Percentiles rank a stretch among this genome's conserved stretches.
Conservation (phyloP, 2,888 invertebrate genomes). For the Melieria omissa region DNA sequence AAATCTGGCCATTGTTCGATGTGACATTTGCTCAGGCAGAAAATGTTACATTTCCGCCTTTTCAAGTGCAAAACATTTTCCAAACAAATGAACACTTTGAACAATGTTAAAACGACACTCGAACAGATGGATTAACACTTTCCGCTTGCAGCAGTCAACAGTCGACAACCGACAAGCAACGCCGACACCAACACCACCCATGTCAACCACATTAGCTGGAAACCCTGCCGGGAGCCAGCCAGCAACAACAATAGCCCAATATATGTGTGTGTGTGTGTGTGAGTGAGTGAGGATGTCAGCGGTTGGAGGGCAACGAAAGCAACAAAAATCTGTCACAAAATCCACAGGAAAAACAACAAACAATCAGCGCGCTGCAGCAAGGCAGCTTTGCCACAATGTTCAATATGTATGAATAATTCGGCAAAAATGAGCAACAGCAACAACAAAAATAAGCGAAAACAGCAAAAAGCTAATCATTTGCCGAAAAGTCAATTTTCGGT, state of each 20-base stretch:
- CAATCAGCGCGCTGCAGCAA: no score
- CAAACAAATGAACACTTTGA: slow-evolving; percentile 29
- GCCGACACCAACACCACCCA: no score
- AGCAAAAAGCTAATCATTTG: slow-evolving; percentile 60
- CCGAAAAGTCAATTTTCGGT: slow-evolving; percentile 59
- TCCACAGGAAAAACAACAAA: no score
- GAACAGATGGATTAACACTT: slow-evolving; percentile 35
- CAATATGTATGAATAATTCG: no score
- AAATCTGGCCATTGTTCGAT: no score
- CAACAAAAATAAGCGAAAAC: neutral
- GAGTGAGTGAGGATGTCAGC: no score
- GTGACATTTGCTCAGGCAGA: slow-evolving; percentile 33
- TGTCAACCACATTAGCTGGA: no score
- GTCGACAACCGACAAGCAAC: neutral
- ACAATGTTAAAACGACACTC: slow-evolving; percentile 27
- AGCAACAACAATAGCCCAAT: no score
- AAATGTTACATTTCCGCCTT: slow-evolving; percentile 39
- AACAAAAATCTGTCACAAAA: no score
- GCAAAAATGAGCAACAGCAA: neutral
- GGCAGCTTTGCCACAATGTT: no score
- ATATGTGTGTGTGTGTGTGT: no score
- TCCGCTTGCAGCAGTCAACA: slow-evolving; percentile 23
- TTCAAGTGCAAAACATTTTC: slow-evolving; percentile 25
- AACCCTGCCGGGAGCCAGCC: neutral
- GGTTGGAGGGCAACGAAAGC: no score